Evolutionary conservation across 2,113 vertebrate species (phyloP), one percentile per base, ranked within the genome.

Genomic region (Vireo altiloquus): DNA sequence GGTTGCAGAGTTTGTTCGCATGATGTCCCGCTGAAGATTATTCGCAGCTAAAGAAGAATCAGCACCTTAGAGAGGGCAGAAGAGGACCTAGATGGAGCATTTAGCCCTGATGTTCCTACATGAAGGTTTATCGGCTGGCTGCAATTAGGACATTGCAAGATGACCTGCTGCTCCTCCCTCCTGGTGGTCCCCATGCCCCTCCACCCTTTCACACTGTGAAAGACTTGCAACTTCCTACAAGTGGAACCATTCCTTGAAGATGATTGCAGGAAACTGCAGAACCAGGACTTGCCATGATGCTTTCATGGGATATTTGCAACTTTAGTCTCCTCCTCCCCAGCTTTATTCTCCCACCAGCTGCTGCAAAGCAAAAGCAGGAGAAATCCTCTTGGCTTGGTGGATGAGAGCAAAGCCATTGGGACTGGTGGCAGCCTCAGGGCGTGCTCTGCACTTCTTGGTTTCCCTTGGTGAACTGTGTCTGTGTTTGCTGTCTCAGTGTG

Each of bases 21-120:
- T 99, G 99, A 99, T 99, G 99, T 99, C 99, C 86, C 99, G 99
- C 94, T 99, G 98, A 99, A 96, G 84, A 91, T 35, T 49, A 60
- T 64, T 81, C 94, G 92, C 84, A 81, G 65, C 92, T 93, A 75
- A 16, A 71, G 27, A 92, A 92, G 93, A 95, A 94, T 94, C 97
- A 94, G 96, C 95, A 96, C 94, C 96, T 90, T 93, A 76, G 92
- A 89, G 68, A 87, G 95, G 94, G 96, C 82, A 95, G 94, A 97
- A 96, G 96, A 97, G 97, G 95, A 96, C 94, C 92, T 28, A 87
- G 87, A 37, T 59, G 95, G 95, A 96, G 84, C 61, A 82, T 95
- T 96, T 96, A 96, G 82, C 93, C 96, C 95, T 21, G 39, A 89
- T 89, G 95, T 90, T 96, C 97, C 97, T 70, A 93, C 82, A 60